These are phyloP conservation scores for Andrena praecox DNA, from an alignment of 2,888 invertebrate species.

Conservation along the genomic window DNA sequence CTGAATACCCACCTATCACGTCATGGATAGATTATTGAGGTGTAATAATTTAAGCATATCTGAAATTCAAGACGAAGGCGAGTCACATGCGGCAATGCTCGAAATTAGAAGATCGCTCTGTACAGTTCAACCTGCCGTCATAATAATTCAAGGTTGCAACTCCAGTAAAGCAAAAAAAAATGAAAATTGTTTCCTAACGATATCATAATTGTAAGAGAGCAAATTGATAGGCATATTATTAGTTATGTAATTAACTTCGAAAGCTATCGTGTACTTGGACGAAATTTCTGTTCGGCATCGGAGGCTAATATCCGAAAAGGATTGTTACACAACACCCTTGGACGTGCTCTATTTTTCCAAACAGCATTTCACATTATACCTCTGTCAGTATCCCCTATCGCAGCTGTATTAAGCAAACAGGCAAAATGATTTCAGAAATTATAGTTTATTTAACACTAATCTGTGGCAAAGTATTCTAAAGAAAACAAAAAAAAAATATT, in stretches of 20 bases:
- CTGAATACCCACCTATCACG: conserved; percentile 93
- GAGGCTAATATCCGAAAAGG: conserved; percentile 13
- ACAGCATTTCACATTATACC: conserved; percentile 38
- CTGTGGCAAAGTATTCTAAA: conserved; percentile 17
- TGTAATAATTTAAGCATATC: conserved; percentile 71
- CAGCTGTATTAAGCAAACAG: conserved; percentile 34
- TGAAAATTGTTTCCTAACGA: conserved; percentile 21
- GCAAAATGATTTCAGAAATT: conserved; percentile 39
- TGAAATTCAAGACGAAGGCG: conserved; percentile 49
- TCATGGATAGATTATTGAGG: conserved; percentile 86
- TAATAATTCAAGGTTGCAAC: conserved; percentile 39
- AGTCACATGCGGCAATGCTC: conserved; percentile 46
- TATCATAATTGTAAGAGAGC: neutral
- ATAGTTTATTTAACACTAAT: conserved; percentile 57
- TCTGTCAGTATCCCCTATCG: conserved; percentile 20
- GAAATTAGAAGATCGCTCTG: conserved; percentile 44
- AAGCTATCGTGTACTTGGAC: conserved; percentile 18
- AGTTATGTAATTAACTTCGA: conserved; percentile 28
- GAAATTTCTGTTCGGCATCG: conserved; percentile 21
- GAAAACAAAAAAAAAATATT: conserved; percentile 9
- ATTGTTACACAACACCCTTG: conserved; percentile 8
- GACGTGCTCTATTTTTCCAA: conserved; percentile 31
- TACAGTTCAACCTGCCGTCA: conserved; percentile 44
- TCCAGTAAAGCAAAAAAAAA: conserved; percentile 20
- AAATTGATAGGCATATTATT: conserved; percentile 29